Percentiles rank a stretch among this genome's conserved stretches.
phyloP scores from a whole-genome alignment of 2,113 vertebrate species.

The Panurus biarmicus region DNA sequence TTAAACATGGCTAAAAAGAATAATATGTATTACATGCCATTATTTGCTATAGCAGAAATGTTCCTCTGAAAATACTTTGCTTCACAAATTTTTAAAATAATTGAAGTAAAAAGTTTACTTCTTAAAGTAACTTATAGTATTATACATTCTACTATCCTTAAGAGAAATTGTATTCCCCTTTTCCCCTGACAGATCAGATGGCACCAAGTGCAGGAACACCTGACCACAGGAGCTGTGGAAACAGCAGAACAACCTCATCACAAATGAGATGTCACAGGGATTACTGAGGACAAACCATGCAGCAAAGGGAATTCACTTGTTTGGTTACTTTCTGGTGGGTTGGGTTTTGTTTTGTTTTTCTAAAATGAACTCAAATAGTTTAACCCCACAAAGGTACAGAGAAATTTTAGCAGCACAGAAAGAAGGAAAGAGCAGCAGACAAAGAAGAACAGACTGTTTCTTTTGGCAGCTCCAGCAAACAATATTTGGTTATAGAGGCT shows the following conservation, averaged over 20 bases:
- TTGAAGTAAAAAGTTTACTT: background rate
- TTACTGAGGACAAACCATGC: background rate
- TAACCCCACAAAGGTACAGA: background rate
- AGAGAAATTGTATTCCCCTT: background rate
- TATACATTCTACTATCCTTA: background rate
- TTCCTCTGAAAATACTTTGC: background rate
- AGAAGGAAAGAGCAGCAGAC: background rate
- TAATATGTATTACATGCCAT: background rate
- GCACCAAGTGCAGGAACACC: background rate
- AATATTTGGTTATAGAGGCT: background rate
- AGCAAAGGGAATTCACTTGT: background rate
- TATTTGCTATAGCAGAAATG: background rate
- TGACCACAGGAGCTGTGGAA: background rate
- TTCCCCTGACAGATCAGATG: background rate
- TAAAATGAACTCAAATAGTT: background rate
- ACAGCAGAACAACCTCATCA: background rate
- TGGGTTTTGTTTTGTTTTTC: background rate
- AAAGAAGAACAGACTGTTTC: background rate
- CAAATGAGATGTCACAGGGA: background rate
- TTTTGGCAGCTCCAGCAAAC: background rate
- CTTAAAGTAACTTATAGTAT: background rate
- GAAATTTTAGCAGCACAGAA: background rate
- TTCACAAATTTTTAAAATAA: background rate
- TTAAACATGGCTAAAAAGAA: background rate
- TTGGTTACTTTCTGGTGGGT: background rate